These are phyloP conservation scores for Caracal caracal DNA, from an alignment of 2,113 vertebrate species.

Conservation along the genomic window DNA sequence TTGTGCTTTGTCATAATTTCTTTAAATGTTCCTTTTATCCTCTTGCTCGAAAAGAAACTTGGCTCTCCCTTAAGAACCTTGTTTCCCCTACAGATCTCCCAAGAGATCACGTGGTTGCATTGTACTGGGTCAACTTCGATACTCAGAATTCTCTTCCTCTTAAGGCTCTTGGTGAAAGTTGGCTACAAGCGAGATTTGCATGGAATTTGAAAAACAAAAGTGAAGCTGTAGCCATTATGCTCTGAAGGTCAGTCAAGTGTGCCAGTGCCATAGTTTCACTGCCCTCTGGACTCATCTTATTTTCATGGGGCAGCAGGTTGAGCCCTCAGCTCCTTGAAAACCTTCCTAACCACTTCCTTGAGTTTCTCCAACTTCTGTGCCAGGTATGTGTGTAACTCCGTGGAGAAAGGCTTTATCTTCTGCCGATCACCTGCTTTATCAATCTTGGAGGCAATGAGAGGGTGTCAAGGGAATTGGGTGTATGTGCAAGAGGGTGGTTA, in stretches of 20 bases:
- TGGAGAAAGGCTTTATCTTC: neutral
- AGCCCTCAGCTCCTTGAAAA: neutral
- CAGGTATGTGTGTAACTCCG: neutral
- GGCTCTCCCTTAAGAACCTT: neutral
- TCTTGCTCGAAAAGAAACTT: neutral
- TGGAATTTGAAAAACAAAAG: neutral
- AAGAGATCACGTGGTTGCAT: neutral
- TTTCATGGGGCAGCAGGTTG: neutral
- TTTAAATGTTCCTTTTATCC: neutral
- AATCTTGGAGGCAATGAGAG: neutral
- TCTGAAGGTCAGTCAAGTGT: neutral
- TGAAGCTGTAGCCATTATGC: neutral
- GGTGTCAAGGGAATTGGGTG: neutral
- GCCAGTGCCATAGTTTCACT: neutral
- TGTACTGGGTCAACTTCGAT: neutral
- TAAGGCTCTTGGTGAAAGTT: neutral
- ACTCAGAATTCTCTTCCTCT: neutral
- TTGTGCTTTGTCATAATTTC: neutral
- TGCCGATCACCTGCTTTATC: neutral
- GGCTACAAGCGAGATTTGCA: neutral
- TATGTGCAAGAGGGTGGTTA: neutral
- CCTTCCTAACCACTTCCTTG: neutral
- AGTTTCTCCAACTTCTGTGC: neutral
- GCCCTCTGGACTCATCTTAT: neutral
- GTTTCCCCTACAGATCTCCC: neutral